These are phyloP conservation scores for Lanistes nyassanus DNA, from an alignment of 1,140 invertebrate species.

Conservation along the genomic window DNA sequence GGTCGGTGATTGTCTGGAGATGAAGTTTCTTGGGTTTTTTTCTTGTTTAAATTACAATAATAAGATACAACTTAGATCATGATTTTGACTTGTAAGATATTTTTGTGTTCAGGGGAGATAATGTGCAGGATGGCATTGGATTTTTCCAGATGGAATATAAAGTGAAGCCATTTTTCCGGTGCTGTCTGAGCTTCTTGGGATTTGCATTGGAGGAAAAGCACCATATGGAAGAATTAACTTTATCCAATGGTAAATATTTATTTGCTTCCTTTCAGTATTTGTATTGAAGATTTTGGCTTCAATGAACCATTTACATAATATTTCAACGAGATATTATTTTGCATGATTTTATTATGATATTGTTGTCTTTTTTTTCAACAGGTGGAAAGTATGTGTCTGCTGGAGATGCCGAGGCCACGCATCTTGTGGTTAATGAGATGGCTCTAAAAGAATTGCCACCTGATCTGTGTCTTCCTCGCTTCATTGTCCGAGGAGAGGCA, in stretches of 20 bases:
- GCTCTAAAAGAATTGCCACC: slow-evolving; percentile 56
- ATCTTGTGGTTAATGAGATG: slow-evolving; percentile 79
- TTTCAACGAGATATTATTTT: too few relatives aligned
- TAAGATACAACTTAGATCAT: not conserved
- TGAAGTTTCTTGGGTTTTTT: slow-evolving; percentile 7
- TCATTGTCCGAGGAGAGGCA: slow-evolving; percentile 61
- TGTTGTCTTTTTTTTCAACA: slow-evolving; percentile 21
- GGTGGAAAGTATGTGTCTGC: slow-evolving; percentile 79
- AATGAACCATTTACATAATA: too few relatives aligned
- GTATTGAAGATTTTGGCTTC: too few relatives aligned
- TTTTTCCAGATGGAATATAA: slow-evolving; percentile 72
- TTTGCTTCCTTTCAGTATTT: not conserved
- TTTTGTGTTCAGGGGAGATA: not conserved
- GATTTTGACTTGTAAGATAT: not conserved
- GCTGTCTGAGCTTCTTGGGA: slow-evolving; percentile 87
- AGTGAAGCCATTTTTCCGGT: slow-evolving; percentile 87
- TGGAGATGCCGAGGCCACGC: slow-evolving; percentile 85
- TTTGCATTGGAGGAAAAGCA: slow-evolving; percentile 88
- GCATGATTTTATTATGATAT: not conserved
- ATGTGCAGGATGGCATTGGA: slow-evolving; percentile 19
- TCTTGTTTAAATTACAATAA: not conserved
- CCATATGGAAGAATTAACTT: slow-evolving; percentile 90
- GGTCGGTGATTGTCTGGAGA: slow-evolving; percentile 65
- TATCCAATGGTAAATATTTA: slow-evolving; percentile 75
- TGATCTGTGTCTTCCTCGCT: slow-evolving; percentile 43